A percentile compares a stretch with the other conserved stretches of the same genome.
phyloP scores from a whole-genome alignment of 37 sponge, comb jelly and placozoan genomes.

The Chondrosia reniformis region DNA sequence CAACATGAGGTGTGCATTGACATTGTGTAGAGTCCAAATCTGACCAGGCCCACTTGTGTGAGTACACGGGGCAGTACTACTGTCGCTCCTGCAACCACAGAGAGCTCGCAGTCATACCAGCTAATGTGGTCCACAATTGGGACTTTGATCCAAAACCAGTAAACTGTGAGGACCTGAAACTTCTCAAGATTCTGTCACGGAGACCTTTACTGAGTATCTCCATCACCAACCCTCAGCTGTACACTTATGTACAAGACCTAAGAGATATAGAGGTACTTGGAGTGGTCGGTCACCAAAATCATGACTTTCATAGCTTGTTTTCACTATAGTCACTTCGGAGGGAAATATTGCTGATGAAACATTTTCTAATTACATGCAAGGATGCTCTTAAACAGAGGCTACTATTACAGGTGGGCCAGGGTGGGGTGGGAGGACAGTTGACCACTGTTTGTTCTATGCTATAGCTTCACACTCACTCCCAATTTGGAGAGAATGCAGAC shows the following conservation, averaged over 20 bases:
- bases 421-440: too few species aligned
- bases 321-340: constrained; percentile 49
- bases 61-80: constrained; percentile 88
- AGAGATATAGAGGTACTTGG: constrained; percentile 29
- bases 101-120: constrained; percentile 74
- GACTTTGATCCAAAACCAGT: constrained; percentile 80
- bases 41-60: constrained; percentile 69
- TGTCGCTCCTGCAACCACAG: constrained; percentile 85
- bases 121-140: constrained; percentile 96
- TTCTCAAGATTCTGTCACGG: constrained; percentile 24
- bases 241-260: constrained; percentile 62
- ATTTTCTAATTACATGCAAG: constrained; percentile 58
- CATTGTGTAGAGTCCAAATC: constrained; percentile 1
- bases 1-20: neutral
- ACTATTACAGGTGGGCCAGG: constrained; percentile 35
- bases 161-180: constrained; percentile 29
- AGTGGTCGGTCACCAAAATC: neutral
- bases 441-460: neutral
- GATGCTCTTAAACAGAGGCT: constrained; percentile 54
- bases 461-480: constrained; percentile 47
- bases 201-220: constrained; percentile 37
- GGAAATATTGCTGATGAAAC: constrained; percentile 69
- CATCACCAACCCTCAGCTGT: constrained; percentile 42
- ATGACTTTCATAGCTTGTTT: neutral
- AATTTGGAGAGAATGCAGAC: constrained; percentile 62